Percentiles rank a stretch among this genome's conserved stretches.
Evolutionary conservation across 2,888 invertebrate genomes (phyloP).

Genomic region (Campaea margaritaria): DNA sequence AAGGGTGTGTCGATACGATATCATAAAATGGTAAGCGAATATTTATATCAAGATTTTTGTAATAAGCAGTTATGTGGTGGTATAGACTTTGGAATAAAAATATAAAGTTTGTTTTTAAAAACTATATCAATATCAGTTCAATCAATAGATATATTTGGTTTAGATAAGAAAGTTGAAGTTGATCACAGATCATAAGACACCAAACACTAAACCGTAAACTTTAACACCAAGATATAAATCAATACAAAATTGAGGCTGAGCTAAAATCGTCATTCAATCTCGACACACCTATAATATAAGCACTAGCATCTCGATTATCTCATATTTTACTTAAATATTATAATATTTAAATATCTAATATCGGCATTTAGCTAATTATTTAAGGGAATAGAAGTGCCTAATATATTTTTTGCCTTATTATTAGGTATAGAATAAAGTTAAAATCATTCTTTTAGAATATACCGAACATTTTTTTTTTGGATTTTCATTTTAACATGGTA

Average conservation of each 20-base stretch:
- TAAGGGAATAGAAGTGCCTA: conserved; percentile 53
- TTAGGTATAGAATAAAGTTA: conserved; percentile 7
- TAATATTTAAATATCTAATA: conserved; percentile 51
- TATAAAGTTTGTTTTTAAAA: too few species aligned
- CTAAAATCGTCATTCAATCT: conserved; percentile 6
- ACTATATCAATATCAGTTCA: too few species aligned
- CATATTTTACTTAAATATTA: conserved; percentile 42
- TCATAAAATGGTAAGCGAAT: too few species aligned
- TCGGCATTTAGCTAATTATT: conserved; percentile 44
- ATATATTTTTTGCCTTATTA: conserved; percentile 24
- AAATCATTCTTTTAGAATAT: conserved; percentile 7
- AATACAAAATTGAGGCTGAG: conserved; percentile 2
- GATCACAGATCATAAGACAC: too few species aligned
- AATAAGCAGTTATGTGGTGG: too few species aligned
- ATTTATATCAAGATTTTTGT: too few species aligned
- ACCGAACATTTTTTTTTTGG: conserved; percentile 1
- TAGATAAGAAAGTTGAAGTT: too few species aligned
- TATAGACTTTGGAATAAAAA: too few species aligned
- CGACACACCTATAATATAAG: conserved; percentile 41
- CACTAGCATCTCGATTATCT: conserved; percentile 54
- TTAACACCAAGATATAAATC: too few species aligned
- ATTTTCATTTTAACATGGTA: conserved; percentile 2
- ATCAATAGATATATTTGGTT: too few species aligned
- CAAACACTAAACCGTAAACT: too few species aligned
- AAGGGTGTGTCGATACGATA: conserved; percentile 20